phyloP scores from a whole-genome alignment of 2,797 vertebrate species.

The Enteromius mattozi region DNA sequence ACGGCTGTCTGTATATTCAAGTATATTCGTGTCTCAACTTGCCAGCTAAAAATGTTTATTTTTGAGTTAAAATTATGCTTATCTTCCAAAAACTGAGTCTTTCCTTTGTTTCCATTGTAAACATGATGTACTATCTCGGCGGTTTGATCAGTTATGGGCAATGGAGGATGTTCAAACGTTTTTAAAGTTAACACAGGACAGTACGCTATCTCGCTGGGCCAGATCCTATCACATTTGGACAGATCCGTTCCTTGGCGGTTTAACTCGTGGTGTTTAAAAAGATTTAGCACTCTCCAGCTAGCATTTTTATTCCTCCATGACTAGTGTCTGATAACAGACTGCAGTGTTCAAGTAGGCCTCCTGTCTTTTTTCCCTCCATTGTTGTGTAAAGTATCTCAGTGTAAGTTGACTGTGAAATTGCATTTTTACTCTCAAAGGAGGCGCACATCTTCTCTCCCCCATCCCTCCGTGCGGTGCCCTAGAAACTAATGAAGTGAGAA shows the following conservation, averaged over 20 bases:
- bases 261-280: conserved; percentile 39
- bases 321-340: conserved; percentile 61
- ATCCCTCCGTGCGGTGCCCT: conserved; percentile 65
- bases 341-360: conserved; percentile 68
- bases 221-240: conserved; percentile 36
- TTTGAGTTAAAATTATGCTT: conserved; percentile 14
- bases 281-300: conserved; percentile 49
- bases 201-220: conserved; percentile 14
- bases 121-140: neutral
- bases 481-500: conserved; percentile 81
- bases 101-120: conserved; percentile 29
- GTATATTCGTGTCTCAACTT: neutral
- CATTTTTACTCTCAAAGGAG: conserved; percentile 78
- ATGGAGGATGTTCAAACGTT: conserved; percentile 26
- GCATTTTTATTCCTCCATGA: conserved; percentile 47
- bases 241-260: conserved; percentile 9
- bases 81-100: neutral
- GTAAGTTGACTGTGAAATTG: conserved; percentile 84
- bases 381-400: conserved; percentile 80
- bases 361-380: conserved; percentile 67
- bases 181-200: conserved; percentile 23
- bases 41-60: neutral
- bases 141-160: neutral
- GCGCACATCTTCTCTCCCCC: conserved; percentile 41
- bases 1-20: neutral